Conservation (phyloP, 2,113 vertebrate genomes). For the Coracopsis vasa region DNA sequence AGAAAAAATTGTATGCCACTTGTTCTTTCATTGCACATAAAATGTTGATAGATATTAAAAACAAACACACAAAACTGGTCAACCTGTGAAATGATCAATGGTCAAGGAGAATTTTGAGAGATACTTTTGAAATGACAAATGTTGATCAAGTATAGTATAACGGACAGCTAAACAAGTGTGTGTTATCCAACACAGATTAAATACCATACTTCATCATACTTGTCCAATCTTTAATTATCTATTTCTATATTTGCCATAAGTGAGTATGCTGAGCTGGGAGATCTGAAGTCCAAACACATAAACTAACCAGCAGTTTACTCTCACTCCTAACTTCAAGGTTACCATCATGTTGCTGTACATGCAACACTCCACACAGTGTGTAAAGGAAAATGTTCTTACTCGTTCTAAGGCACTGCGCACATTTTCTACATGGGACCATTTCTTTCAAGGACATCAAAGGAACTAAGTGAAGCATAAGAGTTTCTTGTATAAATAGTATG, state of each 20-base stretch:
- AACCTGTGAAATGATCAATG: neutral
- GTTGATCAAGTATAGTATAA: neutral
- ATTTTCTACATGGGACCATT: neutral
- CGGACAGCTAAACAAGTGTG: accelerated
- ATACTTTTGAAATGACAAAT: neutral
- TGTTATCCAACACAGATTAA: neutral
- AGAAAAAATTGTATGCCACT: neutral
- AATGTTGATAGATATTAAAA: neutral
- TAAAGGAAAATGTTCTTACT: neutral
- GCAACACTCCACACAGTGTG: neutral
- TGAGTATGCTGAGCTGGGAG: neutral
- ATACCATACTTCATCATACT: neutral
- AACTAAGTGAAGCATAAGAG: neutral
- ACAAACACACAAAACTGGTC: neutral
- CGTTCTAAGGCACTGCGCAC: neutral
- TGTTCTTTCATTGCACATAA: neutral
- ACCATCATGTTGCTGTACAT: neutral
- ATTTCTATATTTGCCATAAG: neutral
- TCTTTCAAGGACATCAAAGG: constrained; percentile 44
- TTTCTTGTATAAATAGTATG: neutral
- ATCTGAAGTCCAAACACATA: neutral
- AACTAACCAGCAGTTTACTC: neutral
- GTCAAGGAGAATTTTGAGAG: neutral
- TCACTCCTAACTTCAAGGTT: neutral
- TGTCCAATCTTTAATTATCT: neutral